These are phyloP conservation scores for Cottus gobio DNA, from an alignment of 2,113 vertebrate species.

Conservation along the genomic window DNA sequence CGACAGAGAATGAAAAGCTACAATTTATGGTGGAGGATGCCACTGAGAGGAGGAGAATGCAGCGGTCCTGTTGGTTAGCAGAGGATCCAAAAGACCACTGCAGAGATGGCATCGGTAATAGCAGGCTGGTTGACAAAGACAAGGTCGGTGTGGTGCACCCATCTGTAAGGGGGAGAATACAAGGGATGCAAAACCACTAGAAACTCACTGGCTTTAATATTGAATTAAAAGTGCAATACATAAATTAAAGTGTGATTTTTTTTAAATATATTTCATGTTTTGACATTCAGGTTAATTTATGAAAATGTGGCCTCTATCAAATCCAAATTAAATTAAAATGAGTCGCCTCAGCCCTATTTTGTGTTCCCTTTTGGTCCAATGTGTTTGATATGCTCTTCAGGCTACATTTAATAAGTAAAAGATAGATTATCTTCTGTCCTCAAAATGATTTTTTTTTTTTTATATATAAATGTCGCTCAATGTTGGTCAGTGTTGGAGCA, in stretches of 20 bases:
- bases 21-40: slow-evolving; percentile 55
- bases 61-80: slow-evolving; percentile 18
- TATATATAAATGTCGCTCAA: not conserved
- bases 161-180: not conserved
- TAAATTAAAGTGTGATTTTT: not conserved
- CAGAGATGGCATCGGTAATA: slow-evolving; percentile 39
- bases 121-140: slow-evolving; percentile 29
- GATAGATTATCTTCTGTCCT: not conserved
- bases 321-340: not conserved
- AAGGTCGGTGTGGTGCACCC: slow-evolving; percentile 23
- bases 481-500: not conserved
- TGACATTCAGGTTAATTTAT: not conserved
- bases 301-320: not conserved
- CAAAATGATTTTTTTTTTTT: no score
- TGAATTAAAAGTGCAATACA: not conserved
- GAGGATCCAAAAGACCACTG: slow-evolving; percentile 42
- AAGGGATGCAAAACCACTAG: not conserved
- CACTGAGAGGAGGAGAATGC: slow-evolving; percentile 33
- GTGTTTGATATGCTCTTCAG: not conserved
- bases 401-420: not conserved
- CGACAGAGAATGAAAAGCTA: slow-evolving; percentile 55
- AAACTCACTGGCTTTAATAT: not conserved
- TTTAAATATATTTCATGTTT: not conserved
- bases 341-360: not conserved
- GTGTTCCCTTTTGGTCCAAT: not conserved